Evolutionary conservation across 2,113 vertebrate genomes (phyloP).

Genomic region (Paracanthobrama guichenoti): DNA sequence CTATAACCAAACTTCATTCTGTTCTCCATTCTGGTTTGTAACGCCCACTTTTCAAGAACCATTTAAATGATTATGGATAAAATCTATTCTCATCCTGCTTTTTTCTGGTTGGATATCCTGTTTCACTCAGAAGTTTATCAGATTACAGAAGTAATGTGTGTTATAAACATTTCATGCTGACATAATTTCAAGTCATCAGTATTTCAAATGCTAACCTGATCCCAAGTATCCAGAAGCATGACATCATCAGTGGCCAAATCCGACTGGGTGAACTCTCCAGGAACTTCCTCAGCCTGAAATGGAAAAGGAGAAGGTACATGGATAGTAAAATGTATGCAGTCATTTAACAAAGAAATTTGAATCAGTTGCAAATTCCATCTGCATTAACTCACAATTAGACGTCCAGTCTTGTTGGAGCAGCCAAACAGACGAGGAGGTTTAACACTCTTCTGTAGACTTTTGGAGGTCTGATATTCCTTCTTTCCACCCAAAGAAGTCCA

Average conservation of each 20-base stretch:
- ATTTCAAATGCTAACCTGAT: conserved; percentile 63
- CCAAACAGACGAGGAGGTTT: conserved; percentile 70
- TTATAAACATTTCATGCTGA: background rate
- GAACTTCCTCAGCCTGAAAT: conserved; percentile 73
- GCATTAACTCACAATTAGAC: conserved; percentile 68
- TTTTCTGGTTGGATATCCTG: background rate
- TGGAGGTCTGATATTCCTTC: conserved; percentile 73
- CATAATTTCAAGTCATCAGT: background rate
- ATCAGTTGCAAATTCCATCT: background rate
- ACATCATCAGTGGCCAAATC: conserved; percentile 77
- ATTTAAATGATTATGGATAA: background rate
- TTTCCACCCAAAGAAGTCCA: conserved; percentile 76
- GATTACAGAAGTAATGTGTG: background rate
- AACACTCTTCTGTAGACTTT: conserved; percentile 58
- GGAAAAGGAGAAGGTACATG: background rate
- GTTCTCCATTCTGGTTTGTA: background rate
- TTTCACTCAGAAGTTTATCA: background rate
- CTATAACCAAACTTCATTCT: background rate
- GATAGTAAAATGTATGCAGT: background rate
- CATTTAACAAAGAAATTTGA: background rate
- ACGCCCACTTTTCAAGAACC: background rate
- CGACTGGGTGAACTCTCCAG: conserved; percentile 70
- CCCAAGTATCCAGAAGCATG: conserved; percentile 75
- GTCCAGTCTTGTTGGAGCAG: conserved; percentile 78
- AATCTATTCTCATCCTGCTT: background rate